Percentiles rank a stretch among this genome's conserved stretches.
Evolutionary conservation across 1,140 invertebrate species (phyloP).

Genomic region (Adelges cooleyi): DNA sequence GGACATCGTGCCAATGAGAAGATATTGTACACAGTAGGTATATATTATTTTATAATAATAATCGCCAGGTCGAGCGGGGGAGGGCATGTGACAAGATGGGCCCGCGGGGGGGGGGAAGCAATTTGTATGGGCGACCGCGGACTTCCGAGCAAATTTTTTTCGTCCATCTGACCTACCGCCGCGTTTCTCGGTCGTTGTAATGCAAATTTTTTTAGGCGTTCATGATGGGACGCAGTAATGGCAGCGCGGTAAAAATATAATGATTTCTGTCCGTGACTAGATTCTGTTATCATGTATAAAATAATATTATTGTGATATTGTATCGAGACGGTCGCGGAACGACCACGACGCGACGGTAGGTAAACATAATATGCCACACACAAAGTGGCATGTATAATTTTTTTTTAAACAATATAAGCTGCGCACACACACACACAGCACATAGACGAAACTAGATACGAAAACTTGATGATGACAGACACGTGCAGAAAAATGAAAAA

Average conservation of each 20-base stretch:
- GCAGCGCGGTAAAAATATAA: neutral
- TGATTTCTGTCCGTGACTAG: conserved; percentile 14
- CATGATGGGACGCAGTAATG: conserved; percentile 17
- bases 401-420: too few relatives aligned
- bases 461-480: too few relatives aligned
- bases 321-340: neutral
- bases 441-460: too few relatives aligned
- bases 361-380: neutral
- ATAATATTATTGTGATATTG: too few relatives aligned
- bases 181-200: neutral
- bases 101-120: too few relatives aligned
- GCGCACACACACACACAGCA: too few relatives aligned
- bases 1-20: too few relatives aligned
- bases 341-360: neutral
- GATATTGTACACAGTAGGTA: too few relatives aligned
- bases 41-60: too few relatives aligned
- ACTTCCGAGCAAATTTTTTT: neutral
- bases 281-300: conserved; percentile 7
- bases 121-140: conserved; percentile 12
- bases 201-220: conserved; percentile 12
- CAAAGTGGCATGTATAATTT: neutral
- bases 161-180: conserved; percentile 12
- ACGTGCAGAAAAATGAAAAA: too few relatives aligned
- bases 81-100: too few relatives aligned
- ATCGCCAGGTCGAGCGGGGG: too few relatives aligned